Evolutionary conservation across 2,113 vertebrate genomes (phyloP), one percentile per base, ranked within the genome.

Genomic region (Odocoileus virginianus): DNA sequence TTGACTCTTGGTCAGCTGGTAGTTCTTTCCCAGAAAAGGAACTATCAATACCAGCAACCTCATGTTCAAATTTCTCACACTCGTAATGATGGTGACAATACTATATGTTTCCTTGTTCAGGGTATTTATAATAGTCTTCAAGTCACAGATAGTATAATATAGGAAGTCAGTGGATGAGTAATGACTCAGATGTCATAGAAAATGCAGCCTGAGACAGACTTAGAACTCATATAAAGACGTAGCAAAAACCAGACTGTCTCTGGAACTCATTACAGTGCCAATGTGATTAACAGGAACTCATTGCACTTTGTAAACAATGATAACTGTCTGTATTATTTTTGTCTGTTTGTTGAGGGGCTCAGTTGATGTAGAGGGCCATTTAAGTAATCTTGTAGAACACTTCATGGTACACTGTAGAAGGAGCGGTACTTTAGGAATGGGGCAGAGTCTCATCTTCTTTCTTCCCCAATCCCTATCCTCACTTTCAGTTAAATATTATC

Each of bases 401-500:
- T 52, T n/a, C 2, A 81, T 10, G 60, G 27, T 19, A 85, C 4
- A 55, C 61, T 50, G 85, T 67, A 89, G 61, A 25, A 47, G 58
- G 16, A 88, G 14, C 43, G 23, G 8, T n/a, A 3, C 52, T 64
- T 93, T 43, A 71, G 50, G 45, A 47, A 82, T 5, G n/a, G 11
- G 30, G 52, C 3, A 21, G 3, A 9, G 11, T 15, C 6, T 91
- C 13, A 27, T 76, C 14, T 2, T 25, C 25, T 83, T 83, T 90
- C 36, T 2, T 27, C 8, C 16, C 6, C 12, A 2, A 64, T 8
- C 5, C 1, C 6, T 6, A 25, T 15, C 9, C 17, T 19, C 30
- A 81, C 28, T 83, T 93, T 76, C 33, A 45, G 57, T 64, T 25
- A 17, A 95, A 6, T 76, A 74, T 52, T 64, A 76, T 23, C 25